Evolutionary conservation across 2,113 vertebrate genomes (phyloP), one percentile per base, ranked within the genome.

Genomic region (Thunnus thynnus): DNA sequence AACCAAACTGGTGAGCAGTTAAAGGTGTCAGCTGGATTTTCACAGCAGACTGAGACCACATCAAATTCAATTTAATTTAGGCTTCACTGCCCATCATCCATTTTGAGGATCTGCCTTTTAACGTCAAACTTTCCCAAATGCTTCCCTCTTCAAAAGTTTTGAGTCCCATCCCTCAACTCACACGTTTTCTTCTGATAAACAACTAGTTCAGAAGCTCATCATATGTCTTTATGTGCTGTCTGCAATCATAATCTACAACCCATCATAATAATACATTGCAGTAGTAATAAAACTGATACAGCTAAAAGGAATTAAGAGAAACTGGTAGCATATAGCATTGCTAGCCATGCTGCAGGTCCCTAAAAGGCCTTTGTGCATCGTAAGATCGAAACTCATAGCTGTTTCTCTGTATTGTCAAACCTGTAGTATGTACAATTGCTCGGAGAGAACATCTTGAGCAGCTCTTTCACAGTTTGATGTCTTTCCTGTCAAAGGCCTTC

Each of bases 321-420:
- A 63, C 16, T 16, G 52, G 27, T 1, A 32, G 22, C 5, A 54
- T 41, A 63, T 20, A 65, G 55, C 11, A 6, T 22, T 56, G 48
- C 69, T n/a, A 41, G 51, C 18, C 6, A 27, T 14, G 48, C n/a
- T 36, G 57, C 47, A 46, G 17, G 76, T 48, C 22, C 5, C 22
- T 36, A 27, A 14, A 56, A n/a, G 8, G 48, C 56, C 48, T 47
- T 14, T 47, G 32, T 60, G 60, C 9, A 17, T 73, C 62, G 9
- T 63, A 18, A 78, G 20, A 86, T 36, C 32, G 36, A 85, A 85
- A 80, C 56, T 85, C 17, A 3, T 57, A 63, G 51, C 61, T 77
- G 20, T 56, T 51, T 14, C 16, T 66, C 30, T 70, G 51, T 58
- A 67, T 77, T 55, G 25, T 55, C 16, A 57, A 54, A 72, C 47